These are phyloP conservation scores for Brachypalpus laphriformis DNA, from an alignment of 2,888 invertebrate genomes.

Conservation along the genomic window DNA sequence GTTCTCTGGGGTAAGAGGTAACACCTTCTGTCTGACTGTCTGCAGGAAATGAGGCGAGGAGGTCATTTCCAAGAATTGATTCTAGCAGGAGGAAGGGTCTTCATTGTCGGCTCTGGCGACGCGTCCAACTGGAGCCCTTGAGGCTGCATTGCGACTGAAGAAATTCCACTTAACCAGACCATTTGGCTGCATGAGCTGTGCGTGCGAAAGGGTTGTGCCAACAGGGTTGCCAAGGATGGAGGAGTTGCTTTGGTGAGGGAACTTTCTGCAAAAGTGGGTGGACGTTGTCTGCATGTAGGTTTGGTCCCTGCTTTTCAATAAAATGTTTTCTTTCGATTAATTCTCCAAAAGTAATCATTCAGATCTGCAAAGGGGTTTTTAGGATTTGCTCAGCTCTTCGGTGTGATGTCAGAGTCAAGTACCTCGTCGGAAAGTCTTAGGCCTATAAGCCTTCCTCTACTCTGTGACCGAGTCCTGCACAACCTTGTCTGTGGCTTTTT, in stretches of 20 bases:
- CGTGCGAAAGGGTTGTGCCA: conserved; percentile 19
- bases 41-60: not conserved
- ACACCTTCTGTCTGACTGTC: conserved; percentile 6
- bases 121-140: conserved; percentile 7
- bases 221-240: conserved; percentile 28
- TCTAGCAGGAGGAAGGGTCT: not conserved
- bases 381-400: too few species aligned
- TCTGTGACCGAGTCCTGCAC: too few species aligned
- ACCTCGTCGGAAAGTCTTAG: too few species aligned
- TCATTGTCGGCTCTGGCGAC: not conserved
- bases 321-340: too few species aligned
- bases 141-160: conserved; percentile 16
- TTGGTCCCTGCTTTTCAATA: too few species aligned
- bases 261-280: too few species aligned
- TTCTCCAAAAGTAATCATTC: too few species aligned
- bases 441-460: too few species aligned
- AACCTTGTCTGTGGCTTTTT: too few species aligned
- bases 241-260: not conserved
- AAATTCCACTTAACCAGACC: not conserved
- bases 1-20: conserved; percentile 64
- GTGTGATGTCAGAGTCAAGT: too few species aligned
- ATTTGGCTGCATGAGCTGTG: conserved; percentile 12
- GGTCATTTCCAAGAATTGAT: not conserved
- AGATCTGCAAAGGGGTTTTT: too few species aligned
- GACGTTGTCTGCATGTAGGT: too few species aligned